Evolutionary conservation across 2,888 invertebrate species (phyloP).

Genomic region (Pandemis corylana): DNA sequence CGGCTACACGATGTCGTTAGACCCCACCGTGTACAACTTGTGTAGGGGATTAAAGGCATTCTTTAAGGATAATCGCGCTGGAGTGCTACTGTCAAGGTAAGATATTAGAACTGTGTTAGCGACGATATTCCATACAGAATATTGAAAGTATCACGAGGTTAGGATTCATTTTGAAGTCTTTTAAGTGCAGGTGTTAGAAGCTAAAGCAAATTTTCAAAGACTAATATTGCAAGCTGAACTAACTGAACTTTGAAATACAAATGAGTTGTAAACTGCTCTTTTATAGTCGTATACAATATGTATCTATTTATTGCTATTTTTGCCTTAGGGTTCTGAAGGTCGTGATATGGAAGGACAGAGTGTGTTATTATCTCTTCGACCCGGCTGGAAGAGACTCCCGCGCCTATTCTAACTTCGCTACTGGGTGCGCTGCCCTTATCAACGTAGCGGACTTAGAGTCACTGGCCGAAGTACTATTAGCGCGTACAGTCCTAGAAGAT

Average conservation of each 20-base stretch:
- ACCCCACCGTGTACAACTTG: slow-evolving; percentile 78
- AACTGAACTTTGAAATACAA: too few species aligned
- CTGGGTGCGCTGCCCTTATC: slow-evolving; percentile 84
- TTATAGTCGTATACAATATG: neutral
- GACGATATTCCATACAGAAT: too few species aligned
- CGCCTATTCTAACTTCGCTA: slow-evolving; percentile 76
- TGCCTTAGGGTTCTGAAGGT: slow-evolving; percentile 72
- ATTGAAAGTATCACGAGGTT: too few species aligned
- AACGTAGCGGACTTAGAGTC: slow-evolving; percentile 82
- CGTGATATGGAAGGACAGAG: slow-evolving; percentile 85
- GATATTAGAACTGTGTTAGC: neutral
- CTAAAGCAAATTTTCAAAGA: too few species aligned
- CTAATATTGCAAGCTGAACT: too few species aligned
- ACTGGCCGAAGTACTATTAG: slow-evolving; percentile 79
- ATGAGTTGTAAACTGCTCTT: neutral
- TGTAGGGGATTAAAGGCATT: slow-evolving; percentile 84
- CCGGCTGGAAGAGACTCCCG: slow-evolving; percentile 84
- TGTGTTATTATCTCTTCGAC: slow-evolving; percentile 87
- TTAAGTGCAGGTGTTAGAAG: too few species aligned
- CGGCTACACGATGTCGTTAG: slow-evolving; percentile 77
- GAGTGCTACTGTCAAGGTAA: slow-evolving; percentile 77
- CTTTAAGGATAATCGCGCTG: slow-evolving; percentile 81
- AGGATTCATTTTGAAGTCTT: too few species aligned
- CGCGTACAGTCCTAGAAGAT: slow-evolving; percentile 76
- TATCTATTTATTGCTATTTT: slow-evolving; percentile 24